Base-by-base conservation (phyloP, 2,888 invertebrate genomes). In the Lithosia quadra region DNA sequence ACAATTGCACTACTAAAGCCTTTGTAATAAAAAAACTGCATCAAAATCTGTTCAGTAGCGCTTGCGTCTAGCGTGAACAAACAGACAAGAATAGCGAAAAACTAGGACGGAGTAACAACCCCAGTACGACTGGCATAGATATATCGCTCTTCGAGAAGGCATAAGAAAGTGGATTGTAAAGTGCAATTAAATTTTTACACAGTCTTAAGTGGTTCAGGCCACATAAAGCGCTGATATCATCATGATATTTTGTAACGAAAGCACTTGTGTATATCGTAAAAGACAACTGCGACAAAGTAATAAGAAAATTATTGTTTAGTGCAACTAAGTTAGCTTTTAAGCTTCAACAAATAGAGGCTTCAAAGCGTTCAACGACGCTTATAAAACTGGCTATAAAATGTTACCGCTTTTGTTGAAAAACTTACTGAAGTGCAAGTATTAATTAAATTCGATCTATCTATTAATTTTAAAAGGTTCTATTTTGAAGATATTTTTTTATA, bases 241-340 rank as follows among this genome's bases (percentile, higher is more conserved):
- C 49, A 9, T 49, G 49, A 49, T n/a, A 49, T 18, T 49, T 49
- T 49, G 49, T n/a, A 49, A 49, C 49, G 18, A n/a, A 18, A 49
- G 28, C 15, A 43, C 28, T 61, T 49, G 49, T 49, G 49, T 61
- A n/a, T 39, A 61, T 18, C 43, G 24, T 43, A 43, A 28, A 49
- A 62, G 21, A 22, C 8, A 21, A 28, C 49, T 49, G 61, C 28
- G 63, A 34, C 34, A 34, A 34, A 55, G 53, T 63, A 63, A 63
- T 63, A 55, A 53, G 28, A 63, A 43, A 21, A 15, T 21, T 34
- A 21, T 28, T 65, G 43, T 58, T n/a, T 24, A n/a, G 3, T n/a
- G 39, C 24, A 57, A 39, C 36, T 57, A 57, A 57, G 57, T 57
- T 39, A 15, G 24, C 56, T 39, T 39, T 24, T 39, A 24, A 57